A percentile compares a stretch with the other conserved stretches of the same genome.
Evolutionary conservation across 1,140 invertebrate genomes (phyloP).

Genomic region (Trissolcus basalis): DNA sequence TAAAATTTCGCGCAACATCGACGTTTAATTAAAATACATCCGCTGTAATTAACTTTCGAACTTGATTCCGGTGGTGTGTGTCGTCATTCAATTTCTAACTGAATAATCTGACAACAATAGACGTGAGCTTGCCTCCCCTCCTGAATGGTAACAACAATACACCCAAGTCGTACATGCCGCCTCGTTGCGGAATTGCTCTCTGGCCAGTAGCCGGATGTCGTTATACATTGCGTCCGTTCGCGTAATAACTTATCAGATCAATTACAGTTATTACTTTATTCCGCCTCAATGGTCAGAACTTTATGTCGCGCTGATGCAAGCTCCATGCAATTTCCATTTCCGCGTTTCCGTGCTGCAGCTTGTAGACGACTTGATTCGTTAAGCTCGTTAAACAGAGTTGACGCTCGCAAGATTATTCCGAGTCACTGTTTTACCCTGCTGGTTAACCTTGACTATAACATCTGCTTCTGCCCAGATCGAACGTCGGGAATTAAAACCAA

Average conservation of each 20-base stretch:
- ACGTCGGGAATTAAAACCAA: background rate
- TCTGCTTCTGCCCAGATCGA: background rate
- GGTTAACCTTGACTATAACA: conserved; percentile 27
- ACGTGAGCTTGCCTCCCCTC: conserved; percentile 8
- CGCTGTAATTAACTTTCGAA: conserved; percentile 22
- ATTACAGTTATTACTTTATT: conserved; percentile 75
- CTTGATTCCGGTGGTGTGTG: background rate
- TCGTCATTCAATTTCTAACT: conserved; percentile 10
- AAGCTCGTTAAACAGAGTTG: conserved; percentile 49
- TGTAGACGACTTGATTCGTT: conserved; percentile 47
- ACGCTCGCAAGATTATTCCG: conserved; percentile 45
- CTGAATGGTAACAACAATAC: conserved; percentile 36
- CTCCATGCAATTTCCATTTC: conserved; percentile 60
- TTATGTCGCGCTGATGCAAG: conserved; percentile 66
- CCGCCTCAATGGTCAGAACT: conserved; percentile 62
- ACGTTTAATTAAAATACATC: conserved; percentile 30
- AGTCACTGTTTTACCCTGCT: conserved; percentile 58
- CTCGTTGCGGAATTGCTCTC: conserved; percentile 18
- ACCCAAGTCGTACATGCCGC: conserved; percentile 31
- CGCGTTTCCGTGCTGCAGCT: conserved; percentile 60
- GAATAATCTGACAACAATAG: conserved; percentile 25
- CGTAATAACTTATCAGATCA: conserved; percentile 74
- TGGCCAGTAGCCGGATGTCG: conserved; percentile 34
- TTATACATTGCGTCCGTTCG: conserved; percentile 31
- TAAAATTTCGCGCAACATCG: conserved; percentile 16